These are phyloP conservation scores for Aricia agestis DNA, from an alignment of 1,140 invertebrate genomes.

Conservation along the genomic window DNA sequence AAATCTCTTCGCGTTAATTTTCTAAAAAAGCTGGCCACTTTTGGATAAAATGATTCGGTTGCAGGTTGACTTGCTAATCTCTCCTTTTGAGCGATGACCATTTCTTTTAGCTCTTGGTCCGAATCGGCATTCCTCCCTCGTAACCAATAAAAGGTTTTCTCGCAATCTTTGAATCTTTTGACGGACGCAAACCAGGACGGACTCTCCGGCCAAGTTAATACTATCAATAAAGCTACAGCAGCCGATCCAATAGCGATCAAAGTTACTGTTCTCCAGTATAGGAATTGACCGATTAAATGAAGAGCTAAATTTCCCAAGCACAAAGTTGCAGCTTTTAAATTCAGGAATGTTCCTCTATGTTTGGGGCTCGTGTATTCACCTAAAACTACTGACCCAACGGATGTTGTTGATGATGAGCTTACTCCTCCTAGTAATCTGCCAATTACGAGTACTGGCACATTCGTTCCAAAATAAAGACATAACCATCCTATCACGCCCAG, in stretches of 20 bases:
- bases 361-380: slow-evolving; percentile 49
- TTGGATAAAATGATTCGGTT: not conserved
- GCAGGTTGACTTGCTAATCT: not conserved
- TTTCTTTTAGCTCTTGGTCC: slow-evolving; percentile 35
- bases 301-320: slow-evolving; percentile 40
- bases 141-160: slow-evolving; percentile 43
- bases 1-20: slow-evolving; percentile 50
- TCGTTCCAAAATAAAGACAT: not conserved
- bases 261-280: slow-evolving; percentile 45
- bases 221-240: slow-evolving; percentile 31
- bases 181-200: slow-evolving; percentile 45
- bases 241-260: slow-evolving; percentile 33
- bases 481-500: not conserved
- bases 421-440: slow-evolving; percentile 28
- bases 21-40: slow-evolving; percentile 30
- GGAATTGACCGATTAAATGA: slow-evolving; percentile 42
- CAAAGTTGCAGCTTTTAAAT: slow-evolving; percentile 46
- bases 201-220: slow-evolving; percentile 49
- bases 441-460: not conserved
- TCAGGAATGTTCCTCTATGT: slow-evolving; percentile 47
- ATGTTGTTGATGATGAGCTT: slow-evolving; percentile 38
- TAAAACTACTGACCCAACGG: slow-evolving; percentile 46
- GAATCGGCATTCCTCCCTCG: slow-evolving; percentile 37
- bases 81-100: slow-evolving; percentile 42
- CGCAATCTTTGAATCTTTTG: slow-evolving; percentile 35